Evolutionary conservation across 2,888 invertebrate species (phyloP).

Genomic region (Ferrisia virgata): DNA sequence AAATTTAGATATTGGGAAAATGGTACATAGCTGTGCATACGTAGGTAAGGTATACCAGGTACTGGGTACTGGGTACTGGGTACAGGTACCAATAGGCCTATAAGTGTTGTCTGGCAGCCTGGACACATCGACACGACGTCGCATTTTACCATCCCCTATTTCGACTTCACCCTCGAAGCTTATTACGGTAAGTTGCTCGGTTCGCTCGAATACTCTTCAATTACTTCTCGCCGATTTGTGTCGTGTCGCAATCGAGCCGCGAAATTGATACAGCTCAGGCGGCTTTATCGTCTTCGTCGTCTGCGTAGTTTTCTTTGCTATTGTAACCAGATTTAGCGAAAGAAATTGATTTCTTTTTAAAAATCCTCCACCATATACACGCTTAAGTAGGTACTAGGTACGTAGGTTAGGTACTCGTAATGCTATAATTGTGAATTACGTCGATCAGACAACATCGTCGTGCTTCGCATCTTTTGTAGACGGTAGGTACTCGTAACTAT

Average conservation of each 20-base stretch:
- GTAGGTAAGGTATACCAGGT: no score
- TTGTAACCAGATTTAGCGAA: conserved; percentile 32
- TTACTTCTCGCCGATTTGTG: conserved; percentile 41
- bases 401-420: neutral
- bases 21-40: no score
- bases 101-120: no score
- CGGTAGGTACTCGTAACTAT: no score
- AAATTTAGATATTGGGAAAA: no score
- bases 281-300: neutral
- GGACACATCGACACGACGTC: neutral
- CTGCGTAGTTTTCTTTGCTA: neutral
- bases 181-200: conserved; percentile 33
- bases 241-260: conserved; percentile 14
- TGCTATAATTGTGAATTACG: neutral
- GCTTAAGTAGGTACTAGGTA: neutral
- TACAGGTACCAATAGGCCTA: no score
- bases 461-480: neutral
- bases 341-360: conserved; percentile 38
- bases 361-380: neutral
- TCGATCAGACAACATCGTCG: neutral
- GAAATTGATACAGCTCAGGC: conserved; percentile 22
- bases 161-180: conserved; percentile 34
- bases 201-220: conserved; percentile 39
- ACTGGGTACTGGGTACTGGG: no score
- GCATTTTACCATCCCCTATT: conserved; percentile 17